Conservation (phyloP, 2,113 vertebrate genomes). For the Thalassarche chlororhynchos region DNA sequence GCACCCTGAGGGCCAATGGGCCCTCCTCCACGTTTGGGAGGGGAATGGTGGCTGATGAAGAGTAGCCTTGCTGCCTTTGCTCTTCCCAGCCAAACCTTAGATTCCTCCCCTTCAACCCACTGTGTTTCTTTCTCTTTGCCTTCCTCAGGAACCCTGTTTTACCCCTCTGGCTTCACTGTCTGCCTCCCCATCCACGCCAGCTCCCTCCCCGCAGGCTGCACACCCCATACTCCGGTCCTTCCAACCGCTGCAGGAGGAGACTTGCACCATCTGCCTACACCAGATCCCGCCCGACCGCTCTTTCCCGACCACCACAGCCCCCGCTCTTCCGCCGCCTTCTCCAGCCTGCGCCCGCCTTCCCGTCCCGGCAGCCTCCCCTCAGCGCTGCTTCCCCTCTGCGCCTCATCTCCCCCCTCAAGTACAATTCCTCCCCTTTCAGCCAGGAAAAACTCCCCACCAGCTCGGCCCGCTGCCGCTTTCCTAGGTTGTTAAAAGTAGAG, state of each 20-base stretch:
- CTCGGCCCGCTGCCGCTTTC: background rate
- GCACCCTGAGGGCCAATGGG: background rate
- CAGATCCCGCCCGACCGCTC: background rate
- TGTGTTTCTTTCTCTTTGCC: background rate
- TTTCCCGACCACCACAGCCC: background rate
- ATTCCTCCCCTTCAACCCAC: background rate
- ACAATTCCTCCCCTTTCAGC: background rate
- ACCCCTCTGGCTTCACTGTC: background rate
- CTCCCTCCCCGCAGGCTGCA: background rate
- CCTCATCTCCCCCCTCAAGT: background rate
- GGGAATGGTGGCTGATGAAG: background rate
- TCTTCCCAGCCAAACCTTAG: background rate
- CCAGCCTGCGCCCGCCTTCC: background rate
- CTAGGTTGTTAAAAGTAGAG: background rate
- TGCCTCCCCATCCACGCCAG: background rate
- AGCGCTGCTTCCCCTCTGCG: no score
- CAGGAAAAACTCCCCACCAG: background rate
- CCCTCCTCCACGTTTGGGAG: background rate
- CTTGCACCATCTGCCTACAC: rapidly evolving
- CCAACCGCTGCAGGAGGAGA: background rate
- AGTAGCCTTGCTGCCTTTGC: background rate
- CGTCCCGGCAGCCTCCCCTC: no score
- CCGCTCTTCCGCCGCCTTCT: rapidly evolving
- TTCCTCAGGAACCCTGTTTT: background rate
- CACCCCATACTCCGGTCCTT: rapidly evolving